A percentile compares a stretch with the other conserved stretches of the same genome.
These are phyloP conservation scores for Sarcophilus harrisii DNA, from an alignment of 2,797 vertebrate species.

Conservation along the genomic window DNA sequence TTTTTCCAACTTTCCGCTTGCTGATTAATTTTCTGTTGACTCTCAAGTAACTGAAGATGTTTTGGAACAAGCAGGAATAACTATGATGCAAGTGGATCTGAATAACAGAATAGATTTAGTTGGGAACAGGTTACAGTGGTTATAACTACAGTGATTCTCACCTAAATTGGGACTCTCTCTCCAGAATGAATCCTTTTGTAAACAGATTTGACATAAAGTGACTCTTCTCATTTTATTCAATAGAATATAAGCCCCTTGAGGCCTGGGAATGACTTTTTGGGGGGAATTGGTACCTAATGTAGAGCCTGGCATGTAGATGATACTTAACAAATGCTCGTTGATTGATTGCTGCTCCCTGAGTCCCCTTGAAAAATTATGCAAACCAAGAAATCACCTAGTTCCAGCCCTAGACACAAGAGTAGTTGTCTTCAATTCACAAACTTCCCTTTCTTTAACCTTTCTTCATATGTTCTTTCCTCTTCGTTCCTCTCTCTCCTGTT, in stretches of 20 bases:
- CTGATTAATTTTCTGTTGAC: slow-evolving; percentile 81
- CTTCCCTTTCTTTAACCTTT: background rate
- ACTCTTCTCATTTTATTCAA: background rate
- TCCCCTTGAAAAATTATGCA: background rate
- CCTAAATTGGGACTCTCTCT: background rate
- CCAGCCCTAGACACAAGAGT: fast-evolving
- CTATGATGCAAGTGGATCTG: slow-evolving; percentile 49
- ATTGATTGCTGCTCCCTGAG: background rate
- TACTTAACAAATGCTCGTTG: background rate
- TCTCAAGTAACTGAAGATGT: slow-evolving; percentile 70
- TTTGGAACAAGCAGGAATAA: slow-evolving; percentile 58
- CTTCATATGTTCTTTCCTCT: background rate
- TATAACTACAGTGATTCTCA: background rate
- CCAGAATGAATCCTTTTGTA: slow-evolving; percentile 2
- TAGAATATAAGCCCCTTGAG: background rate
- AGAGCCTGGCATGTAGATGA: background rate
- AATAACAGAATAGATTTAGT: slow-evolving; percentile 34
- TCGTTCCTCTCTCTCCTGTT: slow-evolving; percentile 7
- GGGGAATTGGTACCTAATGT: background rate
- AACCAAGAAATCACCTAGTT: background rate
- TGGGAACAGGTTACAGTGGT: slow-evolving; percentile 7
- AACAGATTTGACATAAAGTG: slow-evolving; percentile 4
- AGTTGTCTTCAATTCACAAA: background rate
- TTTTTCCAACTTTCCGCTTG: slow-evolving; percentile 68
- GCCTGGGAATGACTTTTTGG: background rate